A percentile compares a stretch with the other conserved stretches of the same genome.
These are phyloP conservation scores for Alces alces DNA, from an alignment of 2,113 vertebrate species.

Conservation along the genomic window DNA sequence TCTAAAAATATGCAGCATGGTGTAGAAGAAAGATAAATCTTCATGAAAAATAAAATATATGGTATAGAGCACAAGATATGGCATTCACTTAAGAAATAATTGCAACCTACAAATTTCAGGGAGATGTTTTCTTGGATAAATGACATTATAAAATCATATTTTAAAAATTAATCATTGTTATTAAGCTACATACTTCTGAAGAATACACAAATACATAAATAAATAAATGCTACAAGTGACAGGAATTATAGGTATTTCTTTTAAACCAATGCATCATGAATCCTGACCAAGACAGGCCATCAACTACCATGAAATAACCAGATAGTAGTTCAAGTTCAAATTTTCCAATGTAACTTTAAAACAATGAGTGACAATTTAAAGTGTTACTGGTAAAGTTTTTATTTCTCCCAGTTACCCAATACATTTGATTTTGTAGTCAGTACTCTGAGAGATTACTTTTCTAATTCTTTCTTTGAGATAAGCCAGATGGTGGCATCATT, in stretches of 20 bases:
- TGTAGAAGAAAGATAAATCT: neutral
- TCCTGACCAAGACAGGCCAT: neutral
- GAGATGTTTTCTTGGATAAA: neutral
- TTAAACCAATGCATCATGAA: neutral
- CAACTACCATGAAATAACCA: neutral
- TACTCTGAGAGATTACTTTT: neutral
- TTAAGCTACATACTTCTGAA: neutral
- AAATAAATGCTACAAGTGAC: neutral
- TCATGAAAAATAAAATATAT: neutral
- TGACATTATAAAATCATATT: neutral
- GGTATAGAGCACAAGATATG: neutral
- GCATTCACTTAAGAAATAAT: neutral
- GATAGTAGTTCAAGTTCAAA: neutral
- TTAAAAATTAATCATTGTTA: neutral
- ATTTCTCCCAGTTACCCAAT: neutral
- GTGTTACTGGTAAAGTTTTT: neutral
- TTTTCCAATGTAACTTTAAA: neutral
- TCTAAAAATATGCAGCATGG: neutral
- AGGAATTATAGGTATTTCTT: neutral
- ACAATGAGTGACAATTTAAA: neutral
- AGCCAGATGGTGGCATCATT: slow-evolving; percentile 40
- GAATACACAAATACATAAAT: neutral
- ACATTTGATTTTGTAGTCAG: slow-evolving; percentile 20
- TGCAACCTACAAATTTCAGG: neutral
- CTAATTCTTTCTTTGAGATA: slow-evolving; percentile 16